Conservation (phyloP, 2,113 vertebrate species). For the Tenrec ecaudatus region DNA sequence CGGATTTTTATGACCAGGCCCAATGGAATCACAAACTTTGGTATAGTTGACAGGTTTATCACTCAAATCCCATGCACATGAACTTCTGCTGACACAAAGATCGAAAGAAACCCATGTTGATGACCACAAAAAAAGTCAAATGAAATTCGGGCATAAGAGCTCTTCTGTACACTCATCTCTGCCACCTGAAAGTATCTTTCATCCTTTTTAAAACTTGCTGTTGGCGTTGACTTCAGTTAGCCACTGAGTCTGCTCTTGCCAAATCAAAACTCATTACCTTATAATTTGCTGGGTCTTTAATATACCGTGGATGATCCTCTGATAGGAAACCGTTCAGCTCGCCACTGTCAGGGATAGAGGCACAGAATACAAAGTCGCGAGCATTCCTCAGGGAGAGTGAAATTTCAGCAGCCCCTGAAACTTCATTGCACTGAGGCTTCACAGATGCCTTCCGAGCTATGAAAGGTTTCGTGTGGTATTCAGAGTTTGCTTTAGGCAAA, state of each 20-base stretch:
- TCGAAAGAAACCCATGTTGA: constrained; percentile 10
- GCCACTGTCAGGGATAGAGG: neutral
- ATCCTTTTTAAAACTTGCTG: neutral
- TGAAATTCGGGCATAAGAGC: neutral
- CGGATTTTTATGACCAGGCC: constrained; percentile 47
- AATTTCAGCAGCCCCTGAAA: constrained; percentile 53
- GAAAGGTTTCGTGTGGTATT: constrained; percentile 65
- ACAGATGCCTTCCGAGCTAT: constrained; percentile 53
- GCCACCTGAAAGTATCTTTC: neutral
- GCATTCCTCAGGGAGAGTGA: neutral
- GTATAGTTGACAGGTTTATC: constrained; percentile 55
- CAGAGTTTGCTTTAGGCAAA: constrained; percentile 39
- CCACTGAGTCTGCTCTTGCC: neutral
- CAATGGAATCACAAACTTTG: constrained; percentile 40
- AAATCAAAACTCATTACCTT: constrained; percentile 53
- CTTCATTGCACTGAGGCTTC: constrained; percentile 52
- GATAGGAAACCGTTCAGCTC: neutral
- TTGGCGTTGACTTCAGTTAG: neutral
- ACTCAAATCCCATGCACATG: constrained; percentile 40
- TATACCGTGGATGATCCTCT: neutral
- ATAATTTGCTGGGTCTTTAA: constrained; percentile 23
- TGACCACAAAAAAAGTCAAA: neutral
- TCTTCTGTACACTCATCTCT: neutral
- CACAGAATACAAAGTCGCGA: constrained; percentile 38
- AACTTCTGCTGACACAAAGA: neutral